A percentile compares a stretch with the other conserved stretches of the same genome.
Evolutionary conservation across 2,888 invertebrate species (phyloP).

Genomic region (Drosophila recens): DNA sequence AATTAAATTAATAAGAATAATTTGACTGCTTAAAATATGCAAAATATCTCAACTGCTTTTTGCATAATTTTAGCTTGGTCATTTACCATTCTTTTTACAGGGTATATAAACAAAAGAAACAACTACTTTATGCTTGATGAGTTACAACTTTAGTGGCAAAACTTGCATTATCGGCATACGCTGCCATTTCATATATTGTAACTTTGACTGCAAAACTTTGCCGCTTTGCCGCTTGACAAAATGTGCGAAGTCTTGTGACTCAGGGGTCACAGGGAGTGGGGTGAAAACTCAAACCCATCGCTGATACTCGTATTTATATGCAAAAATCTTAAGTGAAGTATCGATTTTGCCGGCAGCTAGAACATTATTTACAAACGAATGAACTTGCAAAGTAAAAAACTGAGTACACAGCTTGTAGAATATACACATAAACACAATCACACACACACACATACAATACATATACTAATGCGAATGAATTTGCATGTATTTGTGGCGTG

Average conservation of each 20-base stretch:
- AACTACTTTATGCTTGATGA: conserved; percentile 27
- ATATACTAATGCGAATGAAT: conserved; percentile 24
- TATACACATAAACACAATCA: conserved; percentile 1
- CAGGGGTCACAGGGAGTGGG: neutral
- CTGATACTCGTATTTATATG: conserved; percentile 57
- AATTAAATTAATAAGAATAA: too few relatives aligned
- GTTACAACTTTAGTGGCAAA: conserved; percentile 63
- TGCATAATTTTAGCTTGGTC: neutral
- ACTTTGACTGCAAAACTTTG: conserved; percentile 67
- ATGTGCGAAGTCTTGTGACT: conserved; percentile 37
- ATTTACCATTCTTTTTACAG: conserved; percentile 6
- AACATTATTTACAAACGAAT: conserved; percentile 79
- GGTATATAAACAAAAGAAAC: conserved; percentile 7
- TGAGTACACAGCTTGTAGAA: conserved; percentile 1
- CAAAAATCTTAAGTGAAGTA: conserved; percentile 79
- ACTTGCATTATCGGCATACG: conserved; percentile 76
- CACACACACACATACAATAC: conserved; percentile 3
- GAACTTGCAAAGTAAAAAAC: conserved; percentile 65
- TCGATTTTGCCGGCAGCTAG: conserved; percentile 74
- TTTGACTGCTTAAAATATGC: neutral
- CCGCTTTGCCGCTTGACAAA: conserved; percentile 69
- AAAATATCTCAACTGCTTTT: neutral
- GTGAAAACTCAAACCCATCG: neutral
- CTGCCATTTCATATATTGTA: conserved; percentile 58
- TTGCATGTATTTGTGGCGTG: conserved; percentile 60